phyloP scores from a whole-genome alignment of 2,797 vertebrate species.

The Anguilla anguilla region DNA sequence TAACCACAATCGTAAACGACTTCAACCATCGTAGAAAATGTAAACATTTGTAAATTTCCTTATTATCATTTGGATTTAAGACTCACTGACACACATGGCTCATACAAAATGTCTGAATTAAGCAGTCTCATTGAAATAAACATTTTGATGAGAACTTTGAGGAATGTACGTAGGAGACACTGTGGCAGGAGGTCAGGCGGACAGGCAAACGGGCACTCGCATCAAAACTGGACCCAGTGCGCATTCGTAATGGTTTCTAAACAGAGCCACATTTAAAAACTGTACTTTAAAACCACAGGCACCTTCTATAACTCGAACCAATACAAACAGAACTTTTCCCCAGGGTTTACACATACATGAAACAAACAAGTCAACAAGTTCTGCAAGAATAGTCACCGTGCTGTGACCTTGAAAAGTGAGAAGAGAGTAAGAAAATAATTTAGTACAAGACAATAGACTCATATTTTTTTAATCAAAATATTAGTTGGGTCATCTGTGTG shows the following conservation, averaged over 20 bases:
- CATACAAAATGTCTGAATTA: background rate
- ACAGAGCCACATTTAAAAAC: background rate
- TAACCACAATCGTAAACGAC: background rate
- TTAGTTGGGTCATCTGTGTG: background rate
- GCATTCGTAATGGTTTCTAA: background rate
- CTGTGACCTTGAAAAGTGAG: background rate
- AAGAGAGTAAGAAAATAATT: conserved; percentile 19
- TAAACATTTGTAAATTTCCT: conserved; percentile 19
- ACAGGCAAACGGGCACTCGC: background rate
- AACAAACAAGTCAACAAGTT: background rate
- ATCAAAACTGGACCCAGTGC: background rate
- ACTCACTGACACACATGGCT: background rate
- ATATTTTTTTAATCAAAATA: conserved; percentile 3
- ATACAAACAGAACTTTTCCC: conserved; percentile 4
- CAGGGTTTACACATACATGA: background rate
- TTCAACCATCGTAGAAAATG: background rate
- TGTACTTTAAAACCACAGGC: background rate
- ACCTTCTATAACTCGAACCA: background rate
- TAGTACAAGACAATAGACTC: background rate
- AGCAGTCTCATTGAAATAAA: background rate
- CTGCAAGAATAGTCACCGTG: background rate
- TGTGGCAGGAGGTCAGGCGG: background rate
- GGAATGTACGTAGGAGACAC: background rate
- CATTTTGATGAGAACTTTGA: background rate
- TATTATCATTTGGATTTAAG: conserved; percentile 2